Base-by-base conservation (phyloP, 2,113 vertebrate genomes). In the Leptobrachium ailaonicum region DNA sequence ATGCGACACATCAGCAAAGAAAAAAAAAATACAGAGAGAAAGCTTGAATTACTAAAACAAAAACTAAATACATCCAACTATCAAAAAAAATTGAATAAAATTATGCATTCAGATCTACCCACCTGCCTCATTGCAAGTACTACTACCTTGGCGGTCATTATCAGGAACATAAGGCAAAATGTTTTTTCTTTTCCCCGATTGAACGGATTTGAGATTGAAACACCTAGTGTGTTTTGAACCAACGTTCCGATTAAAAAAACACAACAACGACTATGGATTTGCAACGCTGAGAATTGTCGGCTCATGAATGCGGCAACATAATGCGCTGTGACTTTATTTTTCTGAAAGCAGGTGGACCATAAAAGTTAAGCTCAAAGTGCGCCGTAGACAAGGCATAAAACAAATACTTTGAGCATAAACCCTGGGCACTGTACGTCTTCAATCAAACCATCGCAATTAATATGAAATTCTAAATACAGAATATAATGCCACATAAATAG, bases 401-500 rank as follows among this genome's bases (percentile, higher is more conserved):
- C 66, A 88, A 91, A 88, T 82, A 90, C 78, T 90, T 66, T 88
- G 86, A 85, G 85, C 90, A 88, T 83, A 89, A 90, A 86, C 79
- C 75, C 66, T 83, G 84, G 82, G 84, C 88, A 82, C 89, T 89
- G 83, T 82, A 64, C 71, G 79, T 83, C 74, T 93, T 92, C 90
- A 89, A 88, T 91, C 88, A 93, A 92, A 90, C 71, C 83, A 87
- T 41, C 66, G 86, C 87, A 92, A 92, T 94, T 93, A 93, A 91
- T 93, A 92, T 89, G 88, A 92, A 93, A 93, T 92, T 94, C 91
- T 93, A 93, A 93, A 92, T 91, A 91, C 88, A 92, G 88, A 92
- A 91, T 92, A 93, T 91, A 94, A 92, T 91, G 90, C 89, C 92
- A 92, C 92, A 93, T 93, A 94, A 94, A 93, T 92, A 94, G 88